A percentile compares a stretch with the other conserved stretches of the same genome.
phyloP scores from a whole-genome alignment of 2,888 invertebrate genomes.

The Epirrhoe tristata region DNA sequence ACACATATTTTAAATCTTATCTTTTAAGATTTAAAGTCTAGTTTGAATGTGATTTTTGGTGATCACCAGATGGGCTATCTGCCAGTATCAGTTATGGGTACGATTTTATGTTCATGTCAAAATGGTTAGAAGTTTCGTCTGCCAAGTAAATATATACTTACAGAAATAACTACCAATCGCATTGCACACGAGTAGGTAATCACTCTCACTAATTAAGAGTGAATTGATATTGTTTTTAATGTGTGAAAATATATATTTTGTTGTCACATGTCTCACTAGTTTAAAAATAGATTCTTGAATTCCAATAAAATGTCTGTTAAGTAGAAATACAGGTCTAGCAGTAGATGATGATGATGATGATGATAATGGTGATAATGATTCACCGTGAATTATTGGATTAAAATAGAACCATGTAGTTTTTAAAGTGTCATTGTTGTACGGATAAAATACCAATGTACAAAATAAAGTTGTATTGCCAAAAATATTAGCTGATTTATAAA shows the following conservation, averaged over 20 bases:
- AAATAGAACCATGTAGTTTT: not conserved
- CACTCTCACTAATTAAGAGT: not conserved
- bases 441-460: slow-evolving; percentile 3
- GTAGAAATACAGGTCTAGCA: not conserved
- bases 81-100: slow-evolving; percentile 24
- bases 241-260: too few relatives aligned
- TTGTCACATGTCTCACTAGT: too few relatives aligned
- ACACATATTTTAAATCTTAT: not conserved
- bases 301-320: not conserved
- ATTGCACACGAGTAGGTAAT: not conserved
- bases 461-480: slow-evolving; percentile 27
- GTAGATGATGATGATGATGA: not conserved
- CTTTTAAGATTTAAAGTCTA: not conserved
- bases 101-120: slow-evolving; percentile 17
- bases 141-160: slow-evolving; percentile 21
- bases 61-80: slow-evolving; percentile 17
- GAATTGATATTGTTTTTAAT: too few relatives aligned
- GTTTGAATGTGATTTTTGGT: slow-evolving; percentile 2
- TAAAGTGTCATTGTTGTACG: not conserved
- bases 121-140: slow-evolving; percentile 14
- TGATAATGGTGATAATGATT: not conserved
- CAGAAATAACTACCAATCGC: slow-evolving; percentile 15
- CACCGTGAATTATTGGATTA: not conserved
- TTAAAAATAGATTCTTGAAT: too few relatives aligned
- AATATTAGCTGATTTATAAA: slow-evolving; percentile 38